Conservation (phyloP, 2,113 vertebrate species). For the Otolemur garnettii region DNA sequence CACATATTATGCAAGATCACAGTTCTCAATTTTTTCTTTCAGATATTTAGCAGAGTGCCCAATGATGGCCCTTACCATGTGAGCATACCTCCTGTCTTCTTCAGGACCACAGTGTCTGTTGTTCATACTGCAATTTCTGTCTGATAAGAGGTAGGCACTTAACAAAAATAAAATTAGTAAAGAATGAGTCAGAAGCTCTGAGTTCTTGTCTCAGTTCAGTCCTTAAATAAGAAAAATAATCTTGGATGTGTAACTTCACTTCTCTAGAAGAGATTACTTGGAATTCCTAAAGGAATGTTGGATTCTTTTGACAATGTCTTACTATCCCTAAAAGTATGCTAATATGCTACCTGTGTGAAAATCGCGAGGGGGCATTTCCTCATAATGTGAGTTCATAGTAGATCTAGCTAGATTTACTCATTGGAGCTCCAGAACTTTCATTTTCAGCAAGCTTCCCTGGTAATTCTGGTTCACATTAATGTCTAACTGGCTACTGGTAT, state of each 20-base stretch:
- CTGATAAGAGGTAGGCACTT: neutral
- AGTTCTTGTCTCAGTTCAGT: neutral
- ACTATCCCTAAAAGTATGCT: conserved; percentile 4
- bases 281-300: neutral
- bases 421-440: neutral
- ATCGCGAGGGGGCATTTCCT: neutral
- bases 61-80: neutral
- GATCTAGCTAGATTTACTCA: neutral
- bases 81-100: neutral
- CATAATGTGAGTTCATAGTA: neutral
- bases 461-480: conserved; percentile 22
- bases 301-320: conserved; percentile 3
- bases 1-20: neutral
- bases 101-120: neutral
- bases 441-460: conserved; percentile 3
- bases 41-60: neutral
- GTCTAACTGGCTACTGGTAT: conserved; percentile 6
- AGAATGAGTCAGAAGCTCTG: neutral
- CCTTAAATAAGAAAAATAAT: neutral
- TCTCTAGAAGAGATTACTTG: conserved; percentile 15
- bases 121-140: conserved; percentile 18
- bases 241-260: neutral
- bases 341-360: neutral
- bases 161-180: conserved; percentile 15
- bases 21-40: neutral